Conservation (phyloP, 2,888 invertebrate species). For the Meloe dianella region DNA sequence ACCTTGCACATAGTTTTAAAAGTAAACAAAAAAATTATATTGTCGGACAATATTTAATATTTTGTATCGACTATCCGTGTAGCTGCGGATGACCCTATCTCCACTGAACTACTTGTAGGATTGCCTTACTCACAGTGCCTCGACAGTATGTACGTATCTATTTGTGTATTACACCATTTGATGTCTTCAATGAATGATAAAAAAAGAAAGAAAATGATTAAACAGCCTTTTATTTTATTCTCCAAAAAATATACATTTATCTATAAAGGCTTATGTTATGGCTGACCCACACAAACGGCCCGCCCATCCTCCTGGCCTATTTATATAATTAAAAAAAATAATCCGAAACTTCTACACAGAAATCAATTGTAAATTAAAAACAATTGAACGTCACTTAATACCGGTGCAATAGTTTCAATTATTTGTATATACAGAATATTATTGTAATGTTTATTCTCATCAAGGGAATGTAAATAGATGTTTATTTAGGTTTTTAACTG, state of each 20-base stretch:
- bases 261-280: conserved; percentile 39
- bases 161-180: conserved; percentile 58
- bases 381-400: conserved; percentile 15
- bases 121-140: conserved; percentile 87
- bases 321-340: neutral
- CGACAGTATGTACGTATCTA: conserved; percentile 60
- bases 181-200: conserved; percentile 47
- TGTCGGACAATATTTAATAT: neutral
- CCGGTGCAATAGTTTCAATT: conserved; percentile 11
- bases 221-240: conserved; percentile 50
- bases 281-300: conserved; percentile 12
- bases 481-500: conserved; percentile 5
- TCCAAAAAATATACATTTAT: conserved; percentile 41
- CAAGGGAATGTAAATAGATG: conserved; percentile 5
- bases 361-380: conserved; percentile 7
- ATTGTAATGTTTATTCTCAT: conserved; percentile 9
- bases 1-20: conserved; percentile 60
- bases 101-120: conserved; percentile 76
- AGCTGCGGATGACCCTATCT: conserved; percentile 59
- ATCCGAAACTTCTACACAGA: neutral
- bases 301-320: conserved; percentile 10
- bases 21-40: conserved; percentile 45
- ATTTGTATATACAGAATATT: conserved; percentile 1
- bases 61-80: conserved; percentile 51
- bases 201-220: conserved; percentile 12